phyloP scores from a whole-genome alignment of 1,140 invertebrate genomes.

The Mamestra configurata region DNA sequence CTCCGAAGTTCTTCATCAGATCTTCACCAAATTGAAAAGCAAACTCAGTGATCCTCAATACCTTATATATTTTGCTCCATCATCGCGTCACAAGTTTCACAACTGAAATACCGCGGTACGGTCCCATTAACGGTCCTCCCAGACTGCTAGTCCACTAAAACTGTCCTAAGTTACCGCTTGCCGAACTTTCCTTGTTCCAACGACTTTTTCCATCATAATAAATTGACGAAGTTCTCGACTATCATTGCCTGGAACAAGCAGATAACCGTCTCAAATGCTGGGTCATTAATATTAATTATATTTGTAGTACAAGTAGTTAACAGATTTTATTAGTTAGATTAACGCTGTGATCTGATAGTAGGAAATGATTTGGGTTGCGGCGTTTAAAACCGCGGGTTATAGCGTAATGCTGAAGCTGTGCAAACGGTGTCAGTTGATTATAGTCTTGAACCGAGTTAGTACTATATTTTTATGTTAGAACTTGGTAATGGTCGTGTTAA shows the following conservation, averaged over 20 bases:
- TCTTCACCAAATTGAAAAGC: no score
- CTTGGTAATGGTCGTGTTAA: background rate
- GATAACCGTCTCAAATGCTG: constrained; percentile 4
- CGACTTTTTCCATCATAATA: constrained; percentile 47
- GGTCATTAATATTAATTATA: constrained; percentile 28
- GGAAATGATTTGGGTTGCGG: background rate
- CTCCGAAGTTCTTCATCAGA: no score
- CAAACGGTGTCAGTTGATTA: background rate
- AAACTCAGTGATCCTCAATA: background rate
- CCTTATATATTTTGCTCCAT: background rate
- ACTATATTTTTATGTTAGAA: background rate
- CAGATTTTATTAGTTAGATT: constrained; percentile 24
- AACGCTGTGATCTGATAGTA: background rate
- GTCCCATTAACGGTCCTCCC: constrained; percentile 9
- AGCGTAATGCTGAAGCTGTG: background rate
- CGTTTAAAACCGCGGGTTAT: background rate
- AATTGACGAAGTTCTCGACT: constrained; percentile 39
- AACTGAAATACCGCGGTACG: background rate
- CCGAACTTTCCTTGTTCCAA: constrained; percentile 21
- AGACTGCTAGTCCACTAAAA: constrained; percentile 29
- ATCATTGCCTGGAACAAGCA: constrained; percentile 20
- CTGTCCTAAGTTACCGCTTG: constrained; percentile 7
- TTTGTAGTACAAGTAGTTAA: constrained; percentile 18
- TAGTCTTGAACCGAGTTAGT: no score
- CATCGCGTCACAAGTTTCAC: constrained; percentile 3